Evolutionary conservation across 2,113 vertebrate species (phyloP).

Genomic region (Hyaena hyaena): DNA sequence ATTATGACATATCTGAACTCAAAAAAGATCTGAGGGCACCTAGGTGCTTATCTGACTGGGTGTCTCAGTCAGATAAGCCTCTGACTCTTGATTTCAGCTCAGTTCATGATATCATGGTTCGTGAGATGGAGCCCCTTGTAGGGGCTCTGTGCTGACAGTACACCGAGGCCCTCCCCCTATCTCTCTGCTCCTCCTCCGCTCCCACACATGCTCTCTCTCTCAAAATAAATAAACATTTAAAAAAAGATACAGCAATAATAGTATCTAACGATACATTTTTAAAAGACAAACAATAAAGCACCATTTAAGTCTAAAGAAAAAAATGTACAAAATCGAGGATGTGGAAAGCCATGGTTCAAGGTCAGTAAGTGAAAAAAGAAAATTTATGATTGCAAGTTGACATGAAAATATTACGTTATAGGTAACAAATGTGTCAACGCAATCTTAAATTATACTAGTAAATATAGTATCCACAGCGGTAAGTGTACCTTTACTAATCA

Average conservation of each 20-base stretch:
- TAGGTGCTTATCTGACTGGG: no score
- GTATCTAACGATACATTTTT: neutral
- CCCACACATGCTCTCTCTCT: no score
- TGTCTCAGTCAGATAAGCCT: no score
- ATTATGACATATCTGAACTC: neutral
- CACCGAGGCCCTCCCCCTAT: no score
- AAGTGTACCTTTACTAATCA: neutral
- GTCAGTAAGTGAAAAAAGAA: neutral
- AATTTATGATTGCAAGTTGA: neutral
- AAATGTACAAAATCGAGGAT: neutral
- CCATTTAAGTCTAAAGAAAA: neutral
- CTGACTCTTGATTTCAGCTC: no score
- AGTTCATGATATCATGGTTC: no score
- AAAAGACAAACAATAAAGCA: neutral
- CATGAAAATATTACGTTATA: neutral
- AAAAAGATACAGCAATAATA: neutral
- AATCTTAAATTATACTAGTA: neutral
- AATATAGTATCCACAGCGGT: neutral
- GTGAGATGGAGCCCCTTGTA: no score
- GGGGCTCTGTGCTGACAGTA: no score
- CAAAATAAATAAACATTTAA: neutral
- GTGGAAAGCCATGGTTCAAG: neutral
- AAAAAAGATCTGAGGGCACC: neutral
- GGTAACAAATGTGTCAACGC: neutral
- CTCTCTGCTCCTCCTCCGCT: no score